phyloP scores from a whole-genome alignment of 2,113 vertebrate genomes.

The Pedetes capensis region DNA sequence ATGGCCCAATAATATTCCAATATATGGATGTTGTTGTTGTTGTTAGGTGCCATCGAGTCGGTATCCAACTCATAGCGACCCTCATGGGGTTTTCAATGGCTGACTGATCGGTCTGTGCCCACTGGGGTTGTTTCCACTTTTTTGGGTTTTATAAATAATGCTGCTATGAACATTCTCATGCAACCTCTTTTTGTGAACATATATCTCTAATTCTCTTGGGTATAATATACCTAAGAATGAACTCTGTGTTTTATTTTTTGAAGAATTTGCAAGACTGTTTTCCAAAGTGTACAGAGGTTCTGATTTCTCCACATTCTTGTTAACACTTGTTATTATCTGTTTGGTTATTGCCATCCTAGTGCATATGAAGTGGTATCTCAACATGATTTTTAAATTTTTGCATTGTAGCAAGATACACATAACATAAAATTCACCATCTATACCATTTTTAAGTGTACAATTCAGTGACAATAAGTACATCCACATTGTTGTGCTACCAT shows the following conservation, averaged over 20 bases:
- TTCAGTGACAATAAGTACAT: not conserved
- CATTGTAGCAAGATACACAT: not conserved
- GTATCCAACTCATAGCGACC: too few species aligned
- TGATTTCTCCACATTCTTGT: not conserved
- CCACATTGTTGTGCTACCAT: not conserved
- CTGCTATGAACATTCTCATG: not conserved
- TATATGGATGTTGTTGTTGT: too few species aligned
- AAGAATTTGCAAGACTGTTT: not conserved
- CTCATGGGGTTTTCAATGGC: too few species aligned
- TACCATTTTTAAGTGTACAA: not conserved
- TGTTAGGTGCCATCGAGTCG: too few species aligned
- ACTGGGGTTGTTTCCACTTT: not conserved
- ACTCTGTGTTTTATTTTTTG: not conserved
- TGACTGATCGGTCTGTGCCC: too few species aligned
- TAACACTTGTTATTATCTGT: not conserved
- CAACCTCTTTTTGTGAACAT: not conserved
- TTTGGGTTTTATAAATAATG: not conserved
- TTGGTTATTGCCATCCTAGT: not conserved
- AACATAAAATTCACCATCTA: not conserved
- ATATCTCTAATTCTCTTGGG: slow-evolving; percentile 1
- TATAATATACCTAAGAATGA: not conserved
- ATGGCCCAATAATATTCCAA: not conserved
- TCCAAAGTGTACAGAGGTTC: not conserved
- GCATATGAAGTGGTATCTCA: not conserved
- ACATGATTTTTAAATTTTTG: not conserved